Evolutionary conservation across 2,888 invertebrate genomes (phyloP).

Genomic region (Metellina segmentata): DNA sequence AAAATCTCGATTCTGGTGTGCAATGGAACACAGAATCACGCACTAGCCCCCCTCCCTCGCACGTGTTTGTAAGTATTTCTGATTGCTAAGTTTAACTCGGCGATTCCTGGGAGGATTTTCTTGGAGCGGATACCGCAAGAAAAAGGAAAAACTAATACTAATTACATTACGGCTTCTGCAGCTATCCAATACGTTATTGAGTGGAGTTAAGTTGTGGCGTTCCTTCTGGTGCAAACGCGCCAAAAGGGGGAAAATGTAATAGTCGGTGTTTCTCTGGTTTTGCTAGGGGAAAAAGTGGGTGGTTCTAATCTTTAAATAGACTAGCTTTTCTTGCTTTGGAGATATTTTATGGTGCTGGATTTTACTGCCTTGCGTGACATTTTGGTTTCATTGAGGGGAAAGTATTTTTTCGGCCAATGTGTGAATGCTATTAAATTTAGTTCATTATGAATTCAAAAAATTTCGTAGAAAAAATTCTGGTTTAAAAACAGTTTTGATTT

Average conservation of each 20-base stretch:
- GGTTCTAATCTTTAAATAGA: not conserved
- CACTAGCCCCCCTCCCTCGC: not conserved
- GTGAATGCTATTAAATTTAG: too few relatives aligned
- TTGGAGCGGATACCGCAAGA: not conserved
- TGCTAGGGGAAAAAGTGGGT: not conserved
- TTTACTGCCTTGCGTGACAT: too few relatives aligned
- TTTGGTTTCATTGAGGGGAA: too few relatives aligned
- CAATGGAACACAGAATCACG: not conserved
- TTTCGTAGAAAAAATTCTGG: too few relatives aligned
- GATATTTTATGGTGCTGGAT: too few relatives aligned
- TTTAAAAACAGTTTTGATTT: too few relatives aligned
- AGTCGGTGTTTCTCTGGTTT: not conserved
- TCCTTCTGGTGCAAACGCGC: not conserved
- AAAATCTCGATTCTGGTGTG: not conserved
- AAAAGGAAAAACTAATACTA: constrained; percentile 10
- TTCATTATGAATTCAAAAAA: too few relatives aligned
- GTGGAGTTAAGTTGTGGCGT: constrained; percentile 4
- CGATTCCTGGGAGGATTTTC: constrained; percentile 12
- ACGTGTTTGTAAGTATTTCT: constrained; percentile 29
- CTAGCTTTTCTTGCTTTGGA: not conserved
- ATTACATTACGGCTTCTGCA: constrained; percentile 41
- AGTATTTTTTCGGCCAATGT: too few relatives aligned
- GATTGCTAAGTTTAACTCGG: constrained; percentile 5
- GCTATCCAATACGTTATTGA: constrained; percentile 20
- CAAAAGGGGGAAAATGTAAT: not conserved